Base-by-base conservation (phyloP, 2,888 invertebrate genomes). In the Anorthoa munda region DNA sequence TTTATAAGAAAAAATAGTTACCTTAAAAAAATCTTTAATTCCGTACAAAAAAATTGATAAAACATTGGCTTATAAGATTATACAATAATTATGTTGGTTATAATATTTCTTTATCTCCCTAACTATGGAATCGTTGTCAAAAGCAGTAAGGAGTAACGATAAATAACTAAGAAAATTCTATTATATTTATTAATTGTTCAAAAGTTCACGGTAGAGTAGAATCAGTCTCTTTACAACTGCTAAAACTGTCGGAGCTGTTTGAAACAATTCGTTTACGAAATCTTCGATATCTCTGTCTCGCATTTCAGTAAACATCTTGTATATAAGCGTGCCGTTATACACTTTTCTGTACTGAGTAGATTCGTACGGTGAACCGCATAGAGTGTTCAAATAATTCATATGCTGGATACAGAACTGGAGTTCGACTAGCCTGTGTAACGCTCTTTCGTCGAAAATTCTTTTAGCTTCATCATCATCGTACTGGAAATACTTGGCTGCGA, bases 291-390 rank as follows among this genome's bases (percentile, higher is more conserved):
- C 31, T 2, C 15, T 1, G 0, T 23, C 45, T 0, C 23, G 21
- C 46, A 87, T 81, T 2, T 78, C 74, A 18, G 55, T 61, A 11
- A 86, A 68, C 2, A 90, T n/a, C 46, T 89, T 88, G 56, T 87
- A 91, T 1, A 90, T 81, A 69, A 92, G 88, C 0, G 90, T 90
- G 1, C 86, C 92, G 61, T 91, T 92, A 53, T 87, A 91, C 0
- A 87, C 82, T 69, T 77, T 88, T 21, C 84, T 84, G 58, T 89
- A 91, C 4, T 75, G 61, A 0, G 89, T 88, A 0, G 82, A 69
- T 58, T 67, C 45, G 68, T 81, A 91, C 0, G 88, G 81, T 4
- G 68, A 72, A 0, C 91, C 92, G 73, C 93, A 93, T 4, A 93
- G 59, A 9, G 46, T 78, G 59, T 93, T 93, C 66, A 93, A 83